Conservation (phyloP, 2,113 vertebrate genomes). For the Leptocoma aspasia region DNA sequence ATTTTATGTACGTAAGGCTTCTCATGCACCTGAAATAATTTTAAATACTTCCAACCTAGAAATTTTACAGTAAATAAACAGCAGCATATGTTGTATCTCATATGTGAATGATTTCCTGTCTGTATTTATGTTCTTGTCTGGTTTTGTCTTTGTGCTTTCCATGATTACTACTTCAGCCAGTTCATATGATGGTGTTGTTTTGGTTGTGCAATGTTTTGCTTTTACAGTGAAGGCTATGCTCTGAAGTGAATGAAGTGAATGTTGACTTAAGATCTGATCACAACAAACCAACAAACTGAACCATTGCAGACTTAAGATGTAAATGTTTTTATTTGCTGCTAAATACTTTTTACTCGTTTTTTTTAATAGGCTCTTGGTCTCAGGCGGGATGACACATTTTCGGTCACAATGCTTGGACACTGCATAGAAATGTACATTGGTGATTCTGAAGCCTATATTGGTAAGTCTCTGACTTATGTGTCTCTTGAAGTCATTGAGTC, state of each 20-base stretch:
- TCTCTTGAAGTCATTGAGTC: neutral
- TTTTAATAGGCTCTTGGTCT: constrained; percentile 91
- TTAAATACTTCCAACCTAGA: neutral
- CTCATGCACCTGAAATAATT: neutral
- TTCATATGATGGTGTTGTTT: neutral
- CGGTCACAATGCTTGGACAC: constrained; percentile 97
- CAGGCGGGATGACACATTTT: constrained; percentile 96
- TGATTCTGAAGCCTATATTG: constrained; percentile 96
- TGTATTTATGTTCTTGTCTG: neutral
- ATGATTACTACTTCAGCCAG: neutral
- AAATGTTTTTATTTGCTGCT: neutral
- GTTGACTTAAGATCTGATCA: no score
- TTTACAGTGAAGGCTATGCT: neutral
- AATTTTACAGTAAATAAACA: neutral
- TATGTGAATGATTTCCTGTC: neutral
- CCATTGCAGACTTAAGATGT: neutral
- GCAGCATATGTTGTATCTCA: neutral
- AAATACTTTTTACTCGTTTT: neutral
- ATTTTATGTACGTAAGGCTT: neutral
- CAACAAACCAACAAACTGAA: neutral
- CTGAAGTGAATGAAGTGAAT: no score
- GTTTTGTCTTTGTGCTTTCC: neutral
- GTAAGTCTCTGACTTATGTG: constrained; percentile 60
- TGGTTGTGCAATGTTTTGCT: neutral
- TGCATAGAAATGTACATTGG: constrained; percentile 99